Evolutionary conservation across 2,888 invertebrate genomes (phyloP), one percentile per base, ranked within the genome.

Genomic region (Scaptomyza tumidula): DNA sequence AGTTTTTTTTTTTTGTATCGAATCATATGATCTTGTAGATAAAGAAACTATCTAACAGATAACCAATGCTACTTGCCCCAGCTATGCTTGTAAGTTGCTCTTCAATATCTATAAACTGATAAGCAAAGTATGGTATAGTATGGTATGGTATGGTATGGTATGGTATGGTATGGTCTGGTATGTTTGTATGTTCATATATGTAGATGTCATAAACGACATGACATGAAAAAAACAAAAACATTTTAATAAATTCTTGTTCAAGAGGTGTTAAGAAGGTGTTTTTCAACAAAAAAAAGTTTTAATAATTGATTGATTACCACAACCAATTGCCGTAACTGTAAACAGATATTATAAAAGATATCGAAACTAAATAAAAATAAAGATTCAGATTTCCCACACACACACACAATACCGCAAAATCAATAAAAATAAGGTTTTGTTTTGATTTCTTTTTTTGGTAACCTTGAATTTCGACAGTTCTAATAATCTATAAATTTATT

Each of bases 11-110:
- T 19, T 19, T 19, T 19, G 19, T 19, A 1, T 19, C 24, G 24
- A 24, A 24, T 24, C 45, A 33, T 33, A 55, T 46, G 55, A 55
- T 55, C 45, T 9, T 9, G 14, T 46, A 55, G 55, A 55, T 55
- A 55, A 46, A 3, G 9, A 46, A 33, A 55, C 9, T 46, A 33
- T 45, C 19, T 33, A 24, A 10, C 10, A 54, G 19, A 43, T 31
- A 43, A 43, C 24, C 4, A 52, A 14, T 52, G 11, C 27, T 3
- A 24, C 49, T 37, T 37, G 24, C 11, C 7, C 7, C 4, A 10
- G 31, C 14, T 39, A 14, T 39, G 39, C 7, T 27, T 24, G 13
- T 13, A n/a, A 37, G 10, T n/a, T 35, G 24, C 37, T 52, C 37
- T 24, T 37, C 37, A 50, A 50, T 50, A 35, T 50, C 35, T 50